Evolutionary conservation across 2,888 invertebrate genomes (phyloP), one percentile per base, ranked within the genome.

Genomic region (Apodemia duryi): DNA sequence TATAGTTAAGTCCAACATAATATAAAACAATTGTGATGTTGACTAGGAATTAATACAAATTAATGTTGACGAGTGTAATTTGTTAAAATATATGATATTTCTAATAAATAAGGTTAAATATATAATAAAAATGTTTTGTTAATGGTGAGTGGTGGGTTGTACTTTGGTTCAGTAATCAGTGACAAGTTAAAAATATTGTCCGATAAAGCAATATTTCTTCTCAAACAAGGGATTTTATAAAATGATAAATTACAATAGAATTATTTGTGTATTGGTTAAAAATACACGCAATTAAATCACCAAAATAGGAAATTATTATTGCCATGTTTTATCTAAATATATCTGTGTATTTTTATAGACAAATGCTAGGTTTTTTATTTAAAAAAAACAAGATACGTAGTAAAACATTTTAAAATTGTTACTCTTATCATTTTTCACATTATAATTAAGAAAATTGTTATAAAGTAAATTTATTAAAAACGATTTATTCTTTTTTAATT

Each of bases 1-100:
- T 80, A 80, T 82, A 82, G 80, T 79, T 85, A 86, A 85, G 86
- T 82, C 83, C 82, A 79, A 78, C 79, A 78, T 87, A 83, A 82
- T 86, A 80, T 86, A 85, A 84, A 84, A 84, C 79, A 78, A 91
- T 82, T 91, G 91, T 91, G 91, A 91, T 91, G 87, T 88, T 86
- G 82, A 86, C 77, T 88, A 89, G 84, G 80, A 79, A 79, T 80
- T 86, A 82, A 82, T 79, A 84, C 85, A 82, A 78, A 84, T 84
- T 77, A 85, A 86, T 83, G 86, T 88, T 88, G 83, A 83, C 74
- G 76, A 81, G 75, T 82, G 85, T 85, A 81, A 87, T 88, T 88
- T 86, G 85, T 87, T 83, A 78, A 80, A 76, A 76, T 75, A 77
- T 85, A 84, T 86, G 83, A 84, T 82, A 83, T 82, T 79, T 80